These are phyloP conservation scores for Torymus auratus DNA, from an alignment of 2,888 invertebrate species.

Conservation along the genomic window DNA sequence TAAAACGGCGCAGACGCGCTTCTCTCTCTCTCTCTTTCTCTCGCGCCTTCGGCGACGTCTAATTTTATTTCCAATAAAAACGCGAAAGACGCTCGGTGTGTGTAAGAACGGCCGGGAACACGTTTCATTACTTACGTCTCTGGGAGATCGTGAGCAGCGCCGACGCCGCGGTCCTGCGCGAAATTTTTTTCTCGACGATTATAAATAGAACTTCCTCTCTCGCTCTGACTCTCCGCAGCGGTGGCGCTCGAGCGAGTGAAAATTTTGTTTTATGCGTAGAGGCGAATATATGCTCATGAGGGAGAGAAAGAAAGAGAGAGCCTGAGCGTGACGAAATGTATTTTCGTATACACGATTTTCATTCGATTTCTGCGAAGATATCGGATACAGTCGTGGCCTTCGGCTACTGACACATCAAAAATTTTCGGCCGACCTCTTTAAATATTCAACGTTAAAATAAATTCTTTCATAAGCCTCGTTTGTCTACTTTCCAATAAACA, in stretches of 20 bases:
- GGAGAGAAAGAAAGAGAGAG: background rate
- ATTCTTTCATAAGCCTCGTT: constrained; percentile 37
- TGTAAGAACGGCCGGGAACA: constrained; percentile 39
- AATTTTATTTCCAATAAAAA: constrained; percentile 61
- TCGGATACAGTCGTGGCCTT: background rate
- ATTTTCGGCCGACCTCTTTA: background rate
- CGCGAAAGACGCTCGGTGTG: constrained; percentile 60
- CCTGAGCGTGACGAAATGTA: constrained; percentile 10
- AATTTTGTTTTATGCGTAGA: constrained; percentile 42
- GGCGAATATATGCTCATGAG: constrained; percentile 8
- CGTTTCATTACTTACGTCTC: constrained; percentile 59
- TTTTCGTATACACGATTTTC: constrained; percentile 42
- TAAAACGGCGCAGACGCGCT: constrained; percentile 45
- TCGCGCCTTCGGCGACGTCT: constrained; percentile 57
- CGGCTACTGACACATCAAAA: background rate
- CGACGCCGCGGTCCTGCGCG: constrained; percentile 13
- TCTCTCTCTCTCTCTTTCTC: constrained; percentile 16
- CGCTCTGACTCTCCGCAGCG: background rate
- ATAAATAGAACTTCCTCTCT: constrained; percentile 48
- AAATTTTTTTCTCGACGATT: constrained; percentile 43
- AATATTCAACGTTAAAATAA: constrained; percentile 22
- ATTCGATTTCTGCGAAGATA: constrained; percentile 46
- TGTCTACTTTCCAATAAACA: constrained; percentile 35
- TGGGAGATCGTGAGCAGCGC: constrained; percentile 1
- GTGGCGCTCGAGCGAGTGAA: constrained; percentile 14